These are phyloP conservation scores for Dendroctonus valens DNA, from an alignment of 1,140 invertebrate genomes.

Conservation along the genomic window DNA sequence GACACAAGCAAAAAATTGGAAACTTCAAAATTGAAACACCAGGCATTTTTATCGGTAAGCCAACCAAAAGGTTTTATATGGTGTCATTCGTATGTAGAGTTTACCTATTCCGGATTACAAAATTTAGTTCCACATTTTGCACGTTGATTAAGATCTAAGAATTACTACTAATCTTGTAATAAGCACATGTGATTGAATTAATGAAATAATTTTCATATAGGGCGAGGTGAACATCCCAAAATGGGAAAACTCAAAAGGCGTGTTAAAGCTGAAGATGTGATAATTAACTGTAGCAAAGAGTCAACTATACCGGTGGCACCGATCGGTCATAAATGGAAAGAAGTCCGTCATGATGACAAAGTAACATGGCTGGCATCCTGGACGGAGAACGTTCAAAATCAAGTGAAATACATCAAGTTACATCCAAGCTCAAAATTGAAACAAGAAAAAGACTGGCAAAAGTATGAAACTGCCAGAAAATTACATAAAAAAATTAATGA, in stretches of 20 bases:
- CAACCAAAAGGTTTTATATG: too few relatives aligned
- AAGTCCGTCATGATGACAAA: slow-evolving; percentile 92
- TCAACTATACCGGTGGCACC: slow-evolving; percentile 86
- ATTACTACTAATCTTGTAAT: too few relatives aligned
- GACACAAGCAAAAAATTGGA: slow-evolving; percentile 98
- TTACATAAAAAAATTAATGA: slow-evolving; percentile 88
- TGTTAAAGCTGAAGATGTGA: slow-evolving; percentile 91
- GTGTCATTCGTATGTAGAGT: too few relatives aligned
- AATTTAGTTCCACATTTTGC: too few relatives aligned
- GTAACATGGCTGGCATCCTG: slow-evolving; percentile 98
- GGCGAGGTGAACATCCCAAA: slow-evolving; percentile 97
- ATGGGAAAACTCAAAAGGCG: slow-evolving; percentile 97
- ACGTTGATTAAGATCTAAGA: too few relatives aligned
- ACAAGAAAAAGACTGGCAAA: slow-evolving; percentile 99
- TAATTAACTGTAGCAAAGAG: slow-evolving; percentile 97
- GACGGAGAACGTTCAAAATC: slow-evolving; percentile 97
- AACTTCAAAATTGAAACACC: slow-evolving; percentile 99
- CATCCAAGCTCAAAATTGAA: slow-evolving; percentile 99
- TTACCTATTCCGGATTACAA: too few relatives aligned
- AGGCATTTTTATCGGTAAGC: slow-evolving; percentile 83
- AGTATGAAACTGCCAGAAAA: slow-evolving; percentile 96
- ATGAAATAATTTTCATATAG: slow-evolving; percentile 16
- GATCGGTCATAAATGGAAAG: slow-evolving; percentile 90
- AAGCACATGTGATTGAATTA: too few relatives aligned
- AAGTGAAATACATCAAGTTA: slow-evolving; percentile 99